Conservation (phyloP, 2,113 vertebrate species). For the Chascanopsetta lugubris region DNA sequence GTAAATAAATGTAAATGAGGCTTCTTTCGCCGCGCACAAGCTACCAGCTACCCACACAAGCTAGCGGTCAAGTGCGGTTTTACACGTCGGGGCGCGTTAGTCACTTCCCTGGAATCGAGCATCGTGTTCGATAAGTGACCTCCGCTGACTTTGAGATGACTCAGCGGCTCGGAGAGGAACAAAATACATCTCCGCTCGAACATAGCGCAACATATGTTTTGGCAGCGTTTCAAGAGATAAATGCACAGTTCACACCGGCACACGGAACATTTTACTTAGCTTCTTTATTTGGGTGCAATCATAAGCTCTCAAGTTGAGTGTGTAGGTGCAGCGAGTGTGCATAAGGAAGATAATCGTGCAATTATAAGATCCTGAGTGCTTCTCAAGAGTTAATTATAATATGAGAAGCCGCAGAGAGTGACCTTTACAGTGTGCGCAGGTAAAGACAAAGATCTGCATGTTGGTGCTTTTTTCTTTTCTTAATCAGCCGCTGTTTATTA, state of each 20-base stretch:
- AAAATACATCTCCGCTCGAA: too few relatives aligned
- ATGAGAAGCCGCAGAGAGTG: not conserved
- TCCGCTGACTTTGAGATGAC: not conserved
- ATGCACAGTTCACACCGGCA: not conserved
- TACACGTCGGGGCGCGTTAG: too few relatives aligned
- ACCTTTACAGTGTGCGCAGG: not conserved
- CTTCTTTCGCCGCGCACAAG: too few relatives aligned
- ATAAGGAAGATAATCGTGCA: not conserved
- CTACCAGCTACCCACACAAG: not conserved
- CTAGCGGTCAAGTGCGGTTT: not conserved
- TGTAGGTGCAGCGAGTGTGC: not conserved
- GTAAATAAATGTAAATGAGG: conserved; percentile 4
- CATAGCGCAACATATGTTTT: too few relatives aligned
- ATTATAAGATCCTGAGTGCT: not conserved
- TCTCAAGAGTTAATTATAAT: not conserved
- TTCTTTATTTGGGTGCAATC: not conserved
- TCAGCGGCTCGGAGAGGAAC: too few relatives aligned
- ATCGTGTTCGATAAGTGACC: not conserved
- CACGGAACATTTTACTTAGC: not conserved
- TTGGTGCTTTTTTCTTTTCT: not conserved
- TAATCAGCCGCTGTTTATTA: not conserved
- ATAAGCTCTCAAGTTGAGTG: not conserved
- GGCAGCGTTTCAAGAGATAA: not conserved
- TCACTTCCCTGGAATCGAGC: too few relatives aligned
- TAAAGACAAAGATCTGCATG: not conserved